Evolutionary conservation across 2,888 invertebrate species (phyloP), one percentile per base, ranked within the genome.

Genomic region (Trissoscelio sp.): DNA sequence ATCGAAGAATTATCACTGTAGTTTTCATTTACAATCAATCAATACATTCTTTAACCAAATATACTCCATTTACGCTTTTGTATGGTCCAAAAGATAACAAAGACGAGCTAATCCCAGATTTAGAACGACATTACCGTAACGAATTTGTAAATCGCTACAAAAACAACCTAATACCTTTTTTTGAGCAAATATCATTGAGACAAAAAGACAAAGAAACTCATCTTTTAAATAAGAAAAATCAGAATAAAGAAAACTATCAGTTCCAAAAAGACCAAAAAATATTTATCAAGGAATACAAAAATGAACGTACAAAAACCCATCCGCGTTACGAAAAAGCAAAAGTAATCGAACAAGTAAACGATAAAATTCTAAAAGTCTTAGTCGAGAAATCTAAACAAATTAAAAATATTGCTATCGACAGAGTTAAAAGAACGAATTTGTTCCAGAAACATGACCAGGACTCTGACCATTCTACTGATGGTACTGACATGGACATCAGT

Each of bases 321-420:
- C 53, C 53, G 1, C 53, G 28, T 11, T 53, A 53, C 14, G 53
- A 53, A 24, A 28, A 53, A 12, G 53, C 53, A 9, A 53, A 9
- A 28, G 53, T 53, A 24, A 53, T 53, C 11, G 53, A 53, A 53
- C 53, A 53, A 53, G 1, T 53, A 53, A 53, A 28, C 12, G 12
- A 53, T 28, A 53, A 53, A 28, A 53, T 53, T 28, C 9, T 53
- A 5, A 53, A 53, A 28, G 53, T 53, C n/a, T 7, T 28, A 28
- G 53, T 53, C 16, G 12, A 2, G 7, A 53, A 53, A 28, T 28
- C 53, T 6, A 53, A 53, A 53, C 53, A 28, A 28, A 28, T 28
- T 18, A 53, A 53, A 53, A 53, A 53, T 6, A 24, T 24, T 24
- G 3, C 24, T 4, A 24, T 24, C 3, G 24, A 24, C 6, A 24